These are phyloP conservation scores for Drosophila trichaetosa DNA, from an alignment of 2,888 invertebrate genomes.

Conservation along the genomic window DNA sequence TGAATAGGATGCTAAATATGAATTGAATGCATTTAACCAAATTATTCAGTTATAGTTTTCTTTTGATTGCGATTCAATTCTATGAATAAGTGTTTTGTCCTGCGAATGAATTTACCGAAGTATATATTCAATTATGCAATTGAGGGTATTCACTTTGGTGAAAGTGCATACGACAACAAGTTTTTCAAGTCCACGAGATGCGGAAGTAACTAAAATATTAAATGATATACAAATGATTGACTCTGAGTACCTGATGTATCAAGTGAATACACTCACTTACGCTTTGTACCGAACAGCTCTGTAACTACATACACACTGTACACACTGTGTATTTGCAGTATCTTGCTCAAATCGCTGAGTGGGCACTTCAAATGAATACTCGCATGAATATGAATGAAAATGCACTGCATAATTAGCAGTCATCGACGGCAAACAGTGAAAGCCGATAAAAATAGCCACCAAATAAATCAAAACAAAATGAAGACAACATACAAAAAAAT, in stretches of 20 bases:
- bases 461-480: constrained; percentile 16
- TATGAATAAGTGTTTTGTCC: neutral
- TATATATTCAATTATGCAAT: neutral
- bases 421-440: constrained; percentile 56
- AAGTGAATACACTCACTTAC: constrained; percentile 38
- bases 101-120: neutral
- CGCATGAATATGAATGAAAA: constrained; percentile 32
- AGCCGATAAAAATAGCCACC: constrained; percentile 60
- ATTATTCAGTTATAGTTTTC: neutral
- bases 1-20: neutral
- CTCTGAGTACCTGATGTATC: neutral
- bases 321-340: neutral
- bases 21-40: neutral
- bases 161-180: neutral
- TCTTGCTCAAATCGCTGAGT: constrained; percentile 37
- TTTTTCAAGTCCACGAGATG: neutral
- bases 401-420: constrained; percentile 73
- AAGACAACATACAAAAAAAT: neutral
- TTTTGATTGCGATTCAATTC: neutral
- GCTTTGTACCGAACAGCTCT: neutral
- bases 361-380: constrained; percentile 61
- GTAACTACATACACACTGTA: neutral
- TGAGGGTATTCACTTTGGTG: constrained; percentile 1
- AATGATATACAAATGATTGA: constrained; percentile 1
- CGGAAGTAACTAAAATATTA: neutral